Evolutionary conservation across 2,113 vertebrate species (phyloP).

Genomic region (Brachyistius frenatus): DNA sequence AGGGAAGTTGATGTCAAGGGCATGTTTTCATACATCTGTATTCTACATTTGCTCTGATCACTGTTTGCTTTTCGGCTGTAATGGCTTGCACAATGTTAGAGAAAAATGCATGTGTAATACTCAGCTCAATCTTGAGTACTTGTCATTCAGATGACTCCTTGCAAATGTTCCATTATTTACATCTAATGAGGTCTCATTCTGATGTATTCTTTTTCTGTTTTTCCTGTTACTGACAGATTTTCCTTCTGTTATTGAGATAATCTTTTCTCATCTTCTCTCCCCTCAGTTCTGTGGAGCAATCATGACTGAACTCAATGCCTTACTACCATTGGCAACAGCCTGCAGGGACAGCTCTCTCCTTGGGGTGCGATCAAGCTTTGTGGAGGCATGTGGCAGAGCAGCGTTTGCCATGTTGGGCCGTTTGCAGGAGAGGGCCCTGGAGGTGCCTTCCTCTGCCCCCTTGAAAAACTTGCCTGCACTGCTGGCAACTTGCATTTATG

Average conservation of each 20-base stretch:
- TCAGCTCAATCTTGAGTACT: slow-evolving; percentile 38
- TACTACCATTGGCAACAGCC: slow-evolving; percentile 91
- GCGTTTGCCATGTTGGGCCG: slow-evolving; percentile 86
- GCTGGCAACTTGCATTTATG: slow-evolving; percentile 87
- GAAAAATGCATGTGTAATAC: slow-evolving; percentile 48
- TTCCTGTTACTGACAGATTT: slow-evolving; percentile 40
- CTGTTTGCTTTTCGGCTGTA: slow-evolving; percentile 58
- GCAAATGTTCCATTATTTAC: slow-evolving; percentile 63
- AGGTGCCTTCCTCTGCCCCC: slow-evolving; percentile 87
- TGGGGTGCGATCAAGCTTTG: slow-evolving; percentile 90
- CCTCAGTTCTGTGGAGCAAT: slow-evolving; percentile 92
- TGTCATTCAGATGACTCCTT: slow-evolving; percentile 54
- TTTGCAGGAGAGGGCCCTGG: slow-evolving; percentile 87
- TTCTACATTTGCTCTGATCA: slow-evolving; percentile 49
- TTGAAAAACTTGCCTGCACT: slow-evolving; percentile 84
- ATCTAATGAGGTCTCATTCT: slow-evolving; percentile 57
- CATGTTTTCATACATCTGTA: slow-evolving; percentile 60
- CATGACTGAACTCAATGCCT: slow-evolving; percentile 89
- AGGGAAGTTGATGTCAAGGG: slow-evolving; percentile 31
- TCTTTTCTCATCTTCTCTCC: slow-evolving; percentile 57
- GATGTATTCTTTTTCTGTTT: slow-evolving; percentile 16
- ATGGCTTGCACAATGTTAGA: slow-evolving; percentile 46
- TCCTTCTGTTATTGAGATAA: slow-evolving; percentile 51
- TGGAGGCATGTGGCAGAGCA: slow-evolving; percentile 90
- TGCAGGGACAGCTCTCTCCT: slow-evolving; percentile 89